These are phyloP conservation scores for Sceloporus tristichus DNA, from an alignment of 2,113 vertebrate genomes.

Conservation along the genomic window DNA sequence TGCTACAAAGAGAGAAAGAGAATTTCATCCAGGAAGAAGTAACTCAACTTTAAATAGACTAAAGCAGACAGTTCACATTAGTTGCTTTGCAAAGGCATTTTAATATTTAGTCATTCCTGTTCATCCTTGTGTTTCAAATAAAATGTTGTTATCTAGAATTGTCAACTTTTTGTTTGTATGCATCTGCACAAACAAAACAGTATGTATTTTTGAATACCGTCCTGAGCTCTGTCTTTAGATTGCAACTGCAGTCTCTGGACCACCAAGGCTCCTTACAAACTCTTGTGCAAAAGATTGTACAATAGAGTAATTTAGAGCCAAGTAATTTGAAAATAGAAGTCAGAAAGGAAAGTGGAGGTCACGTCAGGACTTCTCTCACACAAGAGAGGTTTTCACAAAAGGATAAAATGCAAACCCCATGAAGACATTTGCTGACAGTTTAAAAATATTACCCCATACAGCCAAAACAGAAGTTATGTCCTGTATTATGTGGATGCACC, in stretches of 20 bases:
- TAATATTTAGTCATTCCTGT: slow-evolving; percentile 56
- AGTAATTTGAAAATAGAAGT: background rate
- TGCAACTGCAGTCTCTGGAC: slow-evolving; percentile 6
- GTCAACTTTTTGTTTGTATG: slow-evolving; percentile 29
- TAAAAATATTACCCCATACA: background rate
- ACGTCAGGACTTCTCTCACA: background rate
- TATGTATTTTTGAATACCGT: background rate
- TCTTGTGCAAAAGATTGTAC: slow-evolving; percentile 1
- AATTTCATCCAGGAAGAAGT: slow-evolving; percentile 37
- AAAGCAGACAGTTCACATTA: slow-evolving; percentile 60
- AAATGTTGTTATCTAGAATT: slow-evolving; percentile 45
- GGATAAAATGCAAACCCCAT: background rate
- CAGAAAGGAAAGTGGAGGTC: background rate
- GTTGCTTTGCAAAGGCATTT: slow-evolving; percentile 63
- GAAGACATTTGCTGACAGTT: background rate
- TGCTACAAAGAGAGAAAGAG: slow-evolving; percentile 38
- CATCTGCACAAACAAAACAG: slow-evolving; percentile 43
- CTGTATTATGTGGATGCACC: background rate
- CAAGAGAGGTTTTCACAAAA: slow-evolving; percentile 14
- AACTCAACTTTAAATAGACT: slow-evolving; percentile 43
- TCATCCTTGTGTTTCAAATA: slow-evolving; percentile 48
- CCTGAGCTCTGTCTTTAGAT: slow-evolving; percentile 10
- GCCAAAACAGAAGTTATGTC: background rate
- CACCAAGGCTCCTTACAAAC: background rate
- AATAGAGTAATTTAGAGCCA: rapidly evolving